Evolutionary conservation across 2,113 vertebrate genomes (phyloP).

Genomic region (Pangasianodon gigas): DNA sequence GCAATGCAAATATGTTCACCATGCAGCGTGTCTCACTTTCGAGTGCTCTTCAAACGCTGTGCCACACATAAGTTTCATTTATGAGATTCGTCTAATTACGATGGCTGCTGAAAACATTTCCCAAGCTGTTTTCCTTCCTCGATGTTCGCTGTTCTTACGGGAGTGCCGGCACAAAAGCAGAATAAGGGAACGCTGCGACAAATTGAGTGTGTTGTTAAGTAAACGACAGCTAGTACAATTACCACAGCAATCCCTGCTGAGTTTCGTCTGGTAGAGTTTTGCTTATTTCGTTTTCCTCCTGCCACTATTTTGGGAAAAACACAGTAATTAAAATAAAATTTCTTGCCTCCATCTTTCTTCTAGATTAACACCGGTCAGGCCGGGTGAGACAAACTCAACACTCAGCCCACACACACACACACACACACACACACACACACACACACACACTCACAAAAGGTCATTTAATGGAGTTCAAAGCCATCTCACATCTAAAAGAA

Average conservation of each 20-base stretch:
- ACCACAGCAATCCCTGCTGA: constrained; percentile 58
- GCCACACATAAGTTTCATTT: constrained; percentile 77
- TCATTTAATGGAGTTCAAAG: constrained; percentile 93
- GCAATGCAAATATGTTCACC: constrained; percentile 76
- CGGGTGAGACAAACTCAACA: constrained; percentile 35
- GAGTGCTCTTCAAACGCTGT: constrained; percentile 79
- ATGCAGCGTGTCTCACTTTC: constrained; percentile 77
- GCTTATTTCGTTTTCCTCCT: constrained; percentile 41
- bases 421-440: constrained; percentile 85
- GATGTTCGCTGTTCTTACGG: neutral
- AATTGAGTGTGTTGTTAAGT: constrained; percentile 65
- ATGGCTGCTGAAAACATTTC: constrained; percentile 79
- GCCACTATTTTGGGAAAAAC: neutral
- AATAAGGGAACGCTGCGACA: constrained; percentile 44
- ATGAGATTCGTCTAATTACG: constrained; percentile 81
- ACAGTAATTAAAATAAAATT: constrained; percentile 16
- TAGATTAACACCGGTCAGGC: neutral
- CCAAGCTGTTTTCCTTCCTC: constrained; percentile 71
- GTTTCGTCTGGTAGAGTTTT: constrained; percentile 52
- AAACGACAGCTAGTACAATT: constrained; percentile 70
- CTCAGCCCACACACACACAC: constrained; percentile 76
- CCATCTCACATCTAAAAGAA: constrained; percentile 90
- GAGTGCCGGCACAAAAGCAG: constrained; percentile 20
- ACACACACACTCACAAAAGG: constrained; percentile 90
- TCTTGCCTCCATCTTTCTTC: neutral